These are phyloP conservation scores for Campoletis sonorensis DNA, from an alignment of 1,140 invertebrate genomes.

Conservation along the genomic window DNA sequence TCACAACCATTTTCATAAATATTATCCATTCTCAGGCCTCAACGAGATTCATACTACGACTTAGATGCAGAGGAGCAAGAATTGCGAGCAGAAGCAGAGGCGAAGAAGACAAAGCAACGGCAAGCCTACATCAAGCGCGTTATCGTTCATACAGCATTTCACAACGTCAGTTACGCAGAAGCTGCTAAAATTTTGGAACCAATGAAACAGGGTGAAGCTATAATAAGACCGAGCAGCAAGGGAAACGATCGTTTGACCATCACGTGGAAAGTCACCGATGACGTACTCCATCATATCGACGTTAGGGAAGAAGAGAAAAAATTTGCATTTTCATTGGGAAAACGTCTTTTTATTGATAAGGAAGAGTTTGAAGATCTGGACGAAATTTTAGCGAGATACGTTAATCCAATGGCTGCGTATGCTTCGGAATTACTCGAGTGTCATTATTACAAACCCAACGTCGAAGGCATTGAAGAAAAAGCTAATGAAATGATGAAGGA, in stretches of 20 bases:
- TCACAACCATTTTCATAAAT: too few species aligned
- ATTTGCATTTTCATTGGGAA: slow-evolving; percentile 96
- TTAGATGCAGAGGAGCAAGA: slow-evolving; percentile 90
- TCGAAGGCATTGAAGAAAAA: slow-evolving; percentile 86
- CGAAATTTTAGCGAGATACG: slow-evolving; percentile 97
- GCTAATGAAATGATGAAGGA: slow-evolving; percentile 92
- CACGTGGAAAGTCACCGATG: slow-evolving; percentile 98
- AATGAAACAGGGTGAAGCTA: slow-evolving; percentile 97
- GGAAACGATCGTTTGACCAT: slow-evolving; percentile 97
- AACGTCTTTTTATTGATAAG: slow-evolving; percentile 88
- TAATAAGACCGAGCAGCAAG: slow-evolving; percentile 97
- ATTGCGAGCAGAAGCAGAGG: slow-evolving; percentile 86
- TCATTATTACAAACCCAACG: slow-evolving; percentile 90
- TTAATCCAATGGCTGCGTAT: slow-evolving; percentile 96
- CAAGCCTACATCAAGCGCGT: slow-evolving; percentile 95
- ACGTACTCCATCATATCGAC: slow-evolving; percentile 97
- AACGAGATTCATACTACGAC: slow-evolving; percentile 95
- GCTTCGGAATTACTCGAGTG: slow-evolving; percentile 94
- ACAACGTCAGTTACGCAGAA: slow-evolving; percentile 96
- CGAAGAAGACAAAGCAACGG: slow-evolving; percentile 86
- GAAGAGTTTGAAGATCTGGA: slow-evolving; percentile 99
- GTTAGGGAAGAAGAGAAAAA: slow-evolving; percentile 97
- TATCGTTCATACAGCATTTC: slow-evolving; percentile 98
- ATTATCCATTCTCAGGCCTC: slow-evolving; percentile 80
- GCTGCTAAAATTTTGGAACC: slow-evolving; percentile 93